Evolutionary conservation across 2,113 vertebrate genomes (phyloP).

Genomic region (Pseudolaguvia tuberculata): DNA sequence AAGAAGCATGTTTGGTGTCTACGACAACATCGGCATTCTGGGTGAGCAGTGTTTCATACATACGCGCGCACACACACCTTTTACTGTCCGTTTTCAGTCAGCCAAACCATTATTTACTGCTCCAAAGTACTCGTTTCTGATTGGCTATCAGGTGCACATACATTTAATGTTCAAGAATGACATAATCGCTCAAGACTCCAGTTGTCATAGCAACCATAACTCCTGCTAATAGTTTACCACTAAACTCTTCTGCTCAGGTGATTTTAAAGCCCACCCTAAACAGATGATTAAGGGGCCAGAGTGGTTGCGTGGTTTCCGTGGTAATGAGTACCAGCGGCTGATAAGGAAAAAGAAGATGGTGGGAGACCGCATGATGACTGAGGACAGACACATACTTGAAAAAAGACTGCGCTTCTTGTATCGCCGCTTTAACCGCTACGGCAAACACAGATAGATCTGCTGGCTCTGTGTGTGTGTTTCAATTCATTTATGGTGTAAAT

Average conservation of each 20-base stretch:
- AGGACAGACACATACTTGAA: slow-evolving; percentile 78
- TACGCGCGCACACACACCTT: too few species aligned
- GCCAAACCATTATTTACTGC: too few species aligned
- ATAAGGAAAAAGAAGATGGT: slow-evolving; percentile 83
- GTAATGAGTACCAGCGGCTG: slow-evolving; percentile 85
- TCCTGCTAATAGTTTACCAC: too few species aligned
- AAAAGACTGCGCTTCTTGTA: slow-evolving; percentile 88
- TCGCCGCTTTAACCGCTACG: slow-evolving; percentile 79
- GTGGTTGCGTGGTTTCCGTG: slow-evolving; percentile 86
- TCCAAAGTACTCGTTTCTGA: neutral
- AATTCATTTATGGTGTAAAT: neutral
- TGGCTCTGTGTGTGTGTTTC: neutral
- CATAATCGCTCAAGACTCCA: too few species aligned
- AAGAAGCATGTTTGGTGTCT: slow-evolving; percentile 83
- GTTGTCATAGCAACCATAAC: neutral
- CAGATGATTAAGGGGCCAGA: slow-evolving; percentile 75
- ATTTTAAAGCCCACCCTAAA: slow-evolving; percentile 84
- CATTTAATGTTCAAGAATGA: neutral
- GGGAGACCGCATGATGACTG: slow-evolving; percentile 81
- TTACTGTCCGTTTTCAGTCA: neutral
- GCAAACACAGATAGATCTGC: slow-evolving; percentile 80
- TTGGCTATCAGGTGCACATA: neutral
- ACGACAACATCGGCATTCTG: slow-evolving; percentile 92
- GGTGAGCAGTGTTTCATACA: slow-evolving; percentile 65
- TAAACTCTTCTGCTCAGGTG: slow-evolving; percentile 66